These are phyloP conservation scores for Heliothis subflexa DNA, from an alignment of 1,140 invertebrate species.

Conservation along the genomic window DNA sequence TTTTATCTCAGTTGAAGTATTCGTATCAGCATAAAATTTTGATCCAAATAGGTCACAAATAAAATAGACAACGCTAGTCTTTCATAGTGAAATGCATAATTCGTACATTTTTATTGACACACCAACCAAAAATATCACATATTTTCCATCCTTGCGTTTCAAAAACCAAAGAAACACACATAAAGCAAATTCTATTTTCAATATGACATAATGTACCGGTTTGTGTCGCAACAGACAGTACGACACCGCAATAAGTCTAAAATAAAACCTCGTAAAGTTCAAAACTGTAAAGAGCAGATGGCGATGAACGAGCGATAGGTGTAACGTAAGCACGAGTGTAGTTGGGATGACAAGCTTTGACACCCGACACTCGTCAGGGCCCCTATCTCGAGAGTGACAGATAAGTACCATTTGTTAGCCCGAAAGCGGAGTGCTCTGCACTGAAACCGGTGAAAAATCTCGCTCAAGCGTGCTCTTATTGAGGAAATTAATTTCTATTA, in stretches of 20 bases:
- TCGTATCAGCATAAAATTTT: too few species aligned
- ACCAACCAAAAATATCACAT: neutral
- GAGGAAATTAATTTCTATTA: constrained; percentile 46
- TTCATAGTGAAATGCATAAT: too few species aligned
- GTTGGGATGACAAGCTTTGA: constrained; percentile 68
- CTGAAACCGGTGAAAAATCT: constrained; percentile 58
- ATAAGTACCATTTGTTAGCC: constrained; percentile 73
- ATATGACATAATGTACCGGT: constrained; percentile 35
- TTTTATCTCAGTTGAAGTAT: too few species aligned
- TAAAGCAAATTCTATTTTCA: constrained; percentile 32
- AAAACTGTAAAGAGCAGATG: constrained; percentile 40
- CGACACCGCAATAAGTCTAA: constrained; percentile 43
- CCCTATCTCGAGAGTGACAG: constrained; percentile 69
- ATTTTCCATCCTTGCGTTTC: neutral
- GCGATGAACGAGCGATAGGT: constrained; percentile 35
- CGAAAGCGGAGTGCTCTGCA: constrained; percentile 45
- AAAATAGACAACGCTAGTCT: too few species aligned
- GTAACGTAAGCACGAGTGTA: constrained; percentile 33
- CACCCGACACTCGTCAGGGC: constrained; percentile 65
- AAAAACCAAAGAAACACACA: neutral
- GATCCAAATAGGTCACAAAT: too few species aligned
- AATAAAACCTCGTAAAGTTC: constrained; percentile 50
- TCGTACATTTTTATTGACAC: too few species aligned
- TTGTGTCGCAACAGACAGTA: constrained; percentile 33
- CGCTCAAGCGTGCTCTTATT: constrained; percentile 33